Percentiles rank a stretch among this genome's conserved stretches.
These are phyloP conservation scores for Drosophila birchii DNA, from an alignment of 2,888 invertebrate genomes.

Conservation along the genomic window DNA sequence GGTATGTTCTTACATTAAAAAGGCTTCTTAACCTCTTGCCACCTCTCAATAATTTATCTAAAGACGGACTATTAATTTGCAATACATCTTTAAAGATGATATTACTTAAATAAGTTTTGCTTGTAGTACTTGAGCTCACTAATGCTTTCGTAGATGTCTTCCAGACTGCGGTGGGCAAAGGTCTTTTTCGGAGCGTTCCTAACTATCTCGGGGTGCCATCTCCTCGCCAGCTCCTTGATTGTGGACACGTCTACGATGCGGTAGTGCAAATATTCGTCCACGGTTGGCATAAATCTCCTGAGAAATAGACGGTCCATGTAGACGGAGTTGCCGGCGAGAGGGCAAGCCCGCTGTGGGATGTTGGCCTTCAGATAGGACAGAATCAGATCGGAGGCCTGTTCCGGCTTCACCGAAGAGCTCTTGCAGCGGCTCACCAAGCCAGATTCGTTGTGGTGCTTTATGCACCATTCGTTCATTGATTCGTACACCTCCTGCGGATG, in stretches of 20 bases:
- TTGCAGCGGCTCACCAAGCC: conserved; percentile 91
- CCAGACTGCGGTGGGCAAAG: conserved; percentile 90
- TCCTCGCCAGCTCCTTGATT: conserved; percentile 92
- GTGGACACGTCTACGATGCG: conserved; percentile 96
- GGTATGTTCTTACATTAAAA: background rate
- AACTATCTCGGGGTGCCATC: conserved; percentile 90
- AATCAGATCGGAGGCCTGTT: conserved; percentile 89
- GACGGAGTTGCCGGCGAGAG: conserved; percentile 94
- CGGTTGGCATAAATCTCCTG: conserved; percentile 90
- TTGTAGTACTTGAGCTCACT: conserved; percentile 93
- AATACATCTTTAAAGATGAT: background rate
- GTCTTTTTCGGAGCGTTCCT: conserved; percentile 87
- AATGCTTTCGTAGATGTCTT: conserved; percentile 95
- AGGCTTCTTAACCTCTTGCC: background rate
- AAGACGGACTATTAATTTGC: background rate
- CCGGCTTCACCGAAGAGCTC: conserved; percentile 88
- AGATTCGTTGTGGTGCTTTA: conserved; percentile 91
- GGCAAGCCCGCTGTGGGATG: conserved; percentile 87
- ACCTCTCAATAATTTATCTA: background rate
- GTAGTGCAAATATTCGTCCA: conserved; percentile 93
- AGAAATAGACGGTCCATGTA: conserved; percentile 95
- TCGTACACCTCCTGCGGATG: conserved; percentile 90
- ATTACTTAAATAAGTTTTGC: conserved; percentile 86
- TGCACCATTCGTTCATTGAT: conserved; percentile 94
- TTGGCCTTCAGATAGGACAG: conserved; percentile 89